Base-by-base conservation (phyloP, 1,140 invertebrate genomes). In the Thaumatotibia leucotreta region DNA sequence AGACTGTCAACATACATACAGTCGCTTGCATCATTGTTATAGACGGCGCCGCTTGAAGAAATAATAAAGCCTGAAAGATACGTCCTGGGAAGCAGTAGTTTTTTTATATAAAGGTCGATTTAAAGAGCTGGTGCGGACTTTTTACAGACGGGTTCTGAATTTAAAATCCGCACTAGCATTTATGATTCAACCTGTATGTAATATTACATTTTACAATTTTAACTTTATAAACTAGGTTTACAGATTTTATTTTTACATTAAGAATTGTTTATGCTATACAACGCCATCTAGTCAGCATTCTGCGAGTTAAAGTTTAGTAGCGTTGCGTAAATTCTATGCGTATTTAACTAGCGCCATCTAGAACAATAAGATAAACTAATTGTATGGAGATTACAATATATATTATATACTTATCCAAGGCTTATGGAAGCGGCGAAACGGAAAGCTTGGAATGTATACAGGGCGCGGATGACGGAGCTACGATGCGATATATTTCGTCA, bases 361-460 rank as follows among this genome's bases (percentile, higher is more conserved):
- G 70, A 67, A 63, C 69, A 74, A 68, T 68, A 74, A 68, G 71
- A 69, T 69, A 72, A 70, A 62, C 70, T 69, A n/a, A n/a, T 39
- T 66, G 64, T 69, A 49, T 66, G 70, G 39, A 45, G 17, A 39
- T 39, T 39, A 39, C 74, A 75, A 76, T n/a, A n/a, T n/a, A n/a
- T 65, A 65, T 61, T 66, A 68, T 69, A 49, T 14, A 50, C 39
- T 64, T 64, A 52, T 76, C 65, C 61, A 69, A 64, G 76, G 72
- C 72, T 14, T 72, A 79, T 77, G 81, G 76, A 72, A 75, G 78
- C 68, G 70, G 61, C 72, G 58, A 76, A 75, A 80, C 74, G 73
- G 64, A 82, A 83, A 85, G 81, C 77, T 29, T 83, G 86, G 84
- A 84, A 87, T 89, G 83, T 86, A 65, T 71, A 75, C 74, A 76